A percentile compares a stretch with the other conserved stretches of the same genome.
Conservation (phyloP, 2,113 vertebrate species). For the Cynopterus brachyotis region DNA sequence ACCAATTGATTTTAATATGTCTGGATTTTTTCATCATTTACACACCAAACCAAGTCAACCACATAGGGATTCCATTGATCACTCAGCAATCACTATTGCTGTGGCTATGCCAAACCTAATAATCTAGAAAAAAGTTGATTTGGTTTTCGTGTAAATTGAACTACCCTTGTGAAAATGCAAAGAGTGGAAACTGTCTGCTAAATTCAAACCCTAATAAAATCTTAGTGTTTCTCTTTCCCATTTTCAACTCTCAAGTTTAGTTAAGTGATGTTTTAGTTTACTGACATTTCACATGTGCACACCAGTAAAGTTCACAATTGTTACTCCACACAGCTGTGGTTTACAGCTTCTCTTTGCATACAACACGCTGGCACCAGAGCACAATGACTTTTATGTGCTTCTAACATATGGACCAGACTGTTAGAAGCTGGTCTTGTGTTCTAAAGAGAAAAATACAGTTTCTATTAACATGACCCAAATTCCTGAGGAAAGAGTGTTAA, state of each 20-base stretch:
- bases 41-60: background rate
- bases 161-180: conserved; percentile 25
- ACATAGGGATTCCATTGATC: background rate
- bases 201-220: conserved; percentile 57
- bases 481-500: conserved; percentile 64
- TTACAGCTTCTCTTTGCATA: conserved; percentile 73
- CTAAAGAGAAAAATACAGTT: conserved; percentile 68
- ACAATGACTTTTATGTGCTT: conserved; percentile 77
- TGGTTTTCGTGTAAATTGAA: background rate
- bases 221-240: conserved; percentile 12
- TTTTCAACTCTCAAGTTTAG: conserved; percentile 53
- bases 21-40: background rate
- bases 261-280: conserved; percentile 74
- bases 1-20: background rate
- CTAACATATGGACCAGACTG: conserved; percentile 74
- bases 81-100: background rate
- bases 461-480: conserved; percentile 68
- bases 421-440: conserved; percentile 58
- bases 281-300: conserved; percentile 79
- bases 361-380: conserved; percentile 72
- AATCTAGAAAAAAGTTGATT: background rate
- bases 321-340: conserved; percentile 74
- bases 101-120: background rate
- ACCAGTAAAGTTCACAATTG: conserved; percentile 79
- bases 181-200: background rate